Evolutionary conservation across 2,113 vertebrate species (phyloP).

Genomic region (Aegotheles bennettii): DNA sequence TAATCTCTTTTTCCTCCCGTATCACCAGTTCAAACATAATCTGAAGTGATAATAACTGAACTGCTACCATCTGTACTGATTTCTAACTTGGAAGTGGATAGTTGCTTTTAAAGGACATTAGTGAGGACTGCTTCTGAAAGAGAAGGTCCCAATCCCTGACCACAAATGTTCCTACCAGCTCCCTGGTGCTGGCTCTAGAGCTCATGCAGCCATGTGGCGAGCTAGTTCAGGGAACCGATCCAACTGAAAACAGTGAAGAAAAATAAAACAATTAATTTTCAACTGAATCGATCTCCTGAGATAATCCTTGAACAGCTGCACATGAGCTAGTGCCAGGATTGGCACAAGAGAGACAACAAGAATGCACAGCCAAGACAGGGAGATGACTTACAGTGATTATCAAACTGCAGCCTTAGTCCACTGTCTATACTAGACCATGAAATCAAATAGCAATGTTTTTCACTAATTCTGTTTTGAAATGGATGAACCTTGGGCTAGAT

Average conservation of each 20-base stretch:
- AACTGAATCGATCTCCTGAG: conserved; percentile 54
- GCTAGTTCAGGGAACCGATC: conserved; percentile 15
- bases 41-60: background rate
- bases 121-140: background rate
- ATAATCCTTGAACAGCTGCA: conserved; percentile 60
- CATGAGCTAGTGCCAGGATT: background rate
- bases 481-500: background rate
- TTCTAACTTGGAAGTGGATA: background rate
- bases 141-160: background rate
- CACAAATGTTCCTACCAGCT: background rate
- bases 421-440: background rate
- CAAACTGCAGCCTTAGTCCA: background rate
- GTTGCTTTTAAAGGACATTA: background rate
- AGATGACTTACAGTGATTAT: conserved; percentile 5
- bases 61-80: background rate
- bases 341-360: background rate
- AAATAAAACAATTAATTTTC: conserved; percentile 57
- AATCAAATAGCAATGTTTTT: background rate
- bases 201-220: background rate
- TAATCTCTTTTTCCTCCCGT: background rate
- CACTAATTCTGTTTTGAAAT: background rate
- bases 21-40: background rate
- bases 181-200: background rate
- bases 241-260: conserved; percentile 49
- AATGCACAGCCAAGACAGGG: background rate